Percentiles rank a stretch among this genome's conserved stretches.
Conservation (phyloP, 2,888 invertebrate species). For the Nymphalis polychloros region DNA sequence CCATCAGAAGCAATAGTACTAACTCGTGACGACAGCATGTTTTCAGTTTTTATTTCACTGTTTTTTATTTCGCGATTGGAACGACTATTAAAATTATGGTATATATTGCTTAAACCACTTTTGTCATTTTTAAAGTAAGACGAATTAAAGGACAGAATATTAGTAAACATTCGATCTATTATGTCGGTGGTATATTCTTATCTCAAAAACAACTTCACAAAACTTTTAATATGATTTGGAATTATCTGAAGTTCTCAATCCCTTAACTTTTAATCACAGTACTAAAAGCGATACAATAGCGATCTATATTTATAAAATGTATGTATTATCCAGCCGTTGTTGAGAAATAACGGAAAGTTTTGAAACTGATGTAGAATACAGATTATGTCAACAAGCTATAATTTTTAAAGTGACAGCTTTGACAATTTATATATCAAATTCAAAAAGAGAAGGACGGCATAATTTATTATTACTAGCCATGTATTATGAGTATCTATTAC, state of each 20-base stretch:
- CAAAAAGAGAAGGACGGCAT: neutral
- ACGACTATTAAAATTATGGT: conserved; percentile 56
- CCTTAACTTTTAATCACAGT: neutral
- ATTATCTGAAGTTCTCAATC: neutral
- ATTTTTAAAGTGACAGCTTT: neutral
- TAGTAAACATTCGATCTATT: conserved; percentile 60
- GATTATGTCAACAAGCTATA: neutral
- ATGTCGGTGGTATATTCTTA: conserved; percentile 1
- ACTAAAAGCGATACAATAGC: neutral
- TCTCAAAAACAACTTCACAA: conserved; percentile 1
- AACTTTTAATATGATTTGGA: neutral
- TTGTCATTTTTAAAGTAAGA: conserved; percentile 43
- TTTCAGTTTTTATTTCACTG: conserved; percentile 40
- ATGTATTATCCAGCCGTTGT: conserved; percentile 14
- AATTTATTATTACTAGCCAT: too few species aligned
- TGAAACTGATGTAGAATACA: conserved; percentile 18
- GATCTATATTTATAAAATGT: conserved; percentile 4
- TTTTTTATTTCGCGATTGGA: conserved; percentile 47
- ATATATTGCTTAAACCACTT: conserved; percentile 53
- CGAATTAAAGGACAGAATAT: conserved; percentile 31
- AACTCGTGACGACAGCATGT: conserved; percentile 57
- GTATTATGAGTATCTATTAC: too few species aligned
- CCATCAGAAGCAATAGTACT: conserved; percentile 60
- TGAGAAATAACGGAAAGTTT: conserved; percentile 23
- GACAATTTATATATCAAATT: conserved; percentile 1